Conservation (phyloP, 2,888 invertebrate species). For the Pristionchus exspectatus region DNA sequence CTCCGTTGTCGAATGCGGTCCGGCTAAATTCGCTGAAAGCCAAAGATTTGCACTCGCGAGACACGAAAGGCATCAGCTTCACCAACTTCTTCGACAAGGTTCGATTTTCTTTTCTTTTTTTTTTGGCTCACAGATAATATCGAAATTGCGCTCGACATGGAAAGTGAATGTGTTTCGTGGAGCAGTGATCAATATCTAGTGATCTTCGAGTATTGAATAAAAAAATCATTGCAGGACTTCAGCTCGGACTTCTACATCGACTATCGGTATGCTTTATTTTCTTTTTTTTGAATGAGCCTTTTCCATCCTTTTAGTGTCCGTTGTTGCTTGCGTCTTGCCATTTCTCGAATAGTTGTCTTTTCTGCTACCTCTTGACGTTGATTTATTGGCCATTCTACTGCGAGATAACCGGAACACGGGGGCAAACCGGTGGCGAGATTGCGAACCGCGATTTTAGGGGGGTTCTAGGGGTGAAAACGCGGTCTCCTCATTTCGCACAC, state of each 20-base stretch:
- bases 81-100: conserved; percentile 56
- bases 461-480: too few relatives aligned
- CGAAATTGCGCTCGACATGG: too few relatives aligned
- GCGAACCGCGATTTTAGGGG: conserved; percentile 17
- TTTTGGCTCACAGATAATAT: too few relatives aligned
- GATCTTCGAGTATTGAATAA: too few relatives aligned
- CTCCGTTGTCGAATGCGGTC: conserved; percentile 63
- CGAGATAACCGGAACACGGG: conserved; percentile 18
- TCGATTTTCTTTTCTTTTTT: too few relatives aligned
- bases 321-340: background rate
- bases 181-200: too few relatives aligned
- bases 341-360: background rate
- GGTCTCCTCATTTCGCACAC: too few relatives aligned
- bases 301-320: background rate
- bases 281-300: background rate
- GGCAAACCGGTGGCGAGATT: background rate
- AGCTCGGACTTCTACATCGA: conserved; percentile 62
- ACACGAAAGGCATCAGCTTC: conserved; percentile 45
- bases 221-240: conserved; percentile 58
- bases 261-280: conserved; percentile 55
- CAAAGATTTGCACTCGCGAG: background rate
- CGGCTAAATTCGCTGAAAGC: conserved; percentile 63
- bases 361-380: background rate
- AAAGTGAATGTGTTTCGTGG: too few relatives aligned
- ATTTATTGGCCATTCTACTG: background rate